Evolutionary conservation across 1,140 invertebrate genomes (phyloP), one percentile per base, ranked within the genome.

Genomic region (Drosophila pallidifrons): DNA sequence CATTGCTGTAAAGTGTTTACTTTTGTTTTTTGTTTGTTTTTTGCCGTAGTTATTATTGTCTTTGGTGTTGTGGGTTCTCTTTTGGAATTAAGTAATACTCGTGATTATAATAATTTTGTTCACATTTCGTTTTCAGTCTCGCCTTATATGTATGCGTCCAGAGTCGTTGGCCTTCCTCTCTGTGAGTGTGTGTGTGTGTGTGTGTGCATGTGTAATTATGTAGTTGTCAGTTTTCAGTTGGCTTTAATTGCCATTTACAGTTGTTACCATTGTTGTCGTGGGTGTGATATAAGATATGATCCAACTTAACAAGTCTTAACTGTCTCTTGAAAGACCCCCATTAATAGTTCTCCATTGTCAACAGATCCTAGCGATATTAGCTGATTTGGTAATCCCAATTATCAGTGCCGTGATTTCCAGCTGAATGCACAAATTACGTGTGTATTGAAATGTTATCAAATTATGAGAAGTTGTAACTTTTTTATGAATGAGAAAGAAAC

Each of bases 251-350:
- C 72, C 30, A 66, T 73, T 74, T 63, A 58, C 65, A 75, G 64
- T 72, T 63, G 79, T 46, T 73, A 8, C 61, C 30, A 49, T 57
- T 59, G 35, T 30, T 46, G 41, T 35, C 25, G 81, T 83, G 81
- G 81, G 81, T 76, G 79, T 83, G 46, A 76, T 79, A 68, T 61
- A 66, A 49, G 61, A 80, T 67, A 72, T 43, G 69, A 60, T 15
- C 25, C 30, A 41, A 11, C 28, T 30, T 30, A 45, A 15, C 35
- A 54, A 55, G n/a, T 41, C 35, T 57, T 41, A 38, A 28, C 30
- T 41, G 60, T 41, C 35, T 57, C 51, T 64, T 15, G 3, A 10
- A 41, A 57, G 25, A 20, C 13, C 4, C 54, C 13, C 5, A 10
- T 41, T 57, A 52, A 64, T 43, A 43, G 47, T 63, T 71, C 68